Conservation (phyloP, 2,797 vertebrate species). For the Leptatherina wallacei region DNA sequence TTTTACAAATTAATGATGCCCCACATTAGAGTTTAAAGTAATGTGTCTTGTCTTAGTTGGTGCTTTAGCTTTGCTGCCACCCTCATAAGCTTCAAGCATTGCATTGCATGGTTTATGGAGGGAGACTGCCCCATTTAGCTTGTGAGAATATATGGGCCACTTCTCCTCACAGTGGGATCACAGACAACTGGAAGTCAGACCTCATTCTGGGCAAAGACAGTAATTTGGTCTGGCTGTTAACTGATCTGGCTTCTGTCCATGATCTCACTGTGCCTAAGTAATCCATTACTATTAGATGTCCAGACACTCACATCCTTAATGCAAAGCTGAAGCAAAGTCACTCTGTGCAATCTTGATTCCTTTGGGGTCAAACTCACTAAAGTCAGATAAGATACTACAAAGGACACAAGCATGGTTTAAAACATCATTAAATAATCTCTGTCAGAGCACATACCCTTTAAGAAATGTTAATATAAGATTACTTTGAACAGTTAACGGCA, state of each 20-base stretch:
- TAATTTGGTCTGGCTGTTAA: constrained; percentile 17
- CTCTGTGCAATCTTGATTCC: constrained; percentile 2
- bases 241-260: constrained; percentile 37
- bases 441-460: not conserved
- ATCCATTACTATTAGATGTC: constrained; percentile 25
- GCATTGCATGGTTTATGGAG: constrained; percentile 33
- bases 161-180: constrained; percentile 26
- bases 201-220: constrained; percentile 19
- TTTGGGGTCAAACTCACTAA: constrained; percentile 9
- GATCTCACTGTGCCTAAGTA: constrained; percentile 28
- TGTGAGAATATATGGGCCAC: constrained; percentile 39
- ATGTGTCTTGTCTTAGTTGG: constrained; percentile 22
- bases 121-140: constrained; percentile 45
- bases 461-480: not conserved
- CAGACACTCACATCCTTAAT: constrained; percentile 16
- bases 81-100: constrained; percentile 33
- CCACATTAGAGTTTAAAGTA: constrained; percentile 55
- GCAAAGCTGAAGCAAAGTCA: constrained; percentile 17
- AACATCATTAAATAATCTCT: not conserved
- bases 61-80: constrained; percentile 59
- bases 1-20: constrained; percentile 39
- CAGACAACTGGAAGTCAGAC: constrained; percentile 25
- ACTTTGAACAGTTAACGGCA: too few relatives aligned
- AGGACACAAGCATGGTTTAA: not conserved
- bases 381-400: constrained; percentile 11